These are phyloP conservation scores for Protobothrops flavoviridis DNA, from an alignment of 2,113 vertebrate genomes.

Conservation along the genomic window DNA sequence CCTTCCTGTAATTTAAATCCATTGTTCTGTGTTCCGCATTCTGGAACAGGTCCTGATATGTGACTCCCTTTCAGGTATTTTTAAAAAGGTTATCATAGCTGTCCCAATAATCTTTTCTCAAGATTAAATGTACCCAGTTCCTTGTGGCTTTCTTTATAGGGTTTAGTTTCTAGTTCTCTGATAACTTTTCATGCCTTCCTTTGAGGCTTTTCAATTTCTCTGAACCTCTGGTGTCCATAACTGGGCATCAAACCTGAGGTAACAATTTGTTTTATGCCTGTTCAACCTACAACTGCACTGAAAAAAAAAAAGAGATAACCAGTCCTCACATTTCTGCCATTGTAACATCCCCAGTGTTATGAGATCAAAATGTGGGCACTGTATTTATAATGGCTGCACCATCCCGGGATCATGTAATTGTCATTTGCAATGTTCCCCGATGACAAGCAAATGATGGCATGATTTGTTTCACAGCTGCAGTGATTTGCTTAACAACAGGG, in stretches of 20 bases:
- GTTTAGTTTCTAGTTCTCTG: neutral
- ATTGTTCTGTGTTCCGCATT: neutral
- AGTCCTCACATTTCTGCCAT: too few relatives aligned
- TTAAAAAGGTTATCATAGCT: neutral
- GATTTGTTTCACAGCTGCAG: too few relatives aligned
- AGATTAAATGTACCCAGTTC: neutral
- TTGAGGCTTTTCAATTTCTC: neutral
- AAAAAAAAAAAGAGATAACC: too few relatives aligned
- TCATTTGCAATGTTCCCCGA: too few relatives aligned
- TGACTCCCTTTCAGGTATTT: neutral
- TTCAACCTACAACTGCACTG: too few relatives aligned
- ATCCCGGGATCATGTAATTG: too few relatives aligned
- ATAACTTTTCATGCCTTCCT: neutral
- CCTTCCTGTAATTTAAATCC: neutral
- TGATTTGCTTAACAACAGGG: too few relatives aligned
- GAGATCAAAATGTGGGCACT: too few relatives aligned
- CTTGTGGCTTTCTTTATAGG: neutral
- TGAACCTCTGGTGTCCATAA: neutral
- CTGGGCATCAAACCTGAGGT: neutral
- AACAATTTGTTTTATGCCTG: too few relatives aligned
- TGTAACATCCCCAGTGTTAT: too few relatives aligned
- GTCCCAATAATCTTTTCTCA: neutral
- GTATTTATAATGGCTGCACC: too few relatives aligned
- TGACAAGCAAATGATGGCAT: too few relatives aligned
- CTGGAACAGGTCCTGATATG: neutral